Evolutionary conservation across 2,888 invertebrate species (phyloP).

Genomic region (Drosophila leonis): DNA sequence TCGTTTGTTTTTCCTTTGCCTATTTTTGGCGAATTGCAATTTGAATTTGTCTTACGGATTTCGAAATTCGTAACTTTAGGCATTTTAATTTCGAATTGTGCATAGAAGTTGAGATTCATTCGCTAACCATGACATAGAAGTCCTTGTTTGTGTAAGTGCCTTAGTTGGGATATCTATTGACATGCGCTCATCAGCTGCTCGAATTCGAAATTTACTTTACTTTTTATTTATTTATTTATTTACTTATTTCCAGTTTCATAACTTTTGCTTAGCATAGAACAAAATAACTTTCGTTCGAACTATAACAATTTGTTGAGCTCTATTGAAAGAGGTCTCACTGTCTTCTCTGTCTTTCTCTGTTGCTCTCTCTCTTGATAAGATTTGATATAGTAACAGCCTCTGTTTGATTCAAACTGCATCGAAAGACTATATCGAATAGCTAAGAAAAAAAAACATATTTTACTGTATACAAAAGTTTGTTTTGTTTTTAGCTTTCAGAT

Average conservation of each 20-base stretch:
- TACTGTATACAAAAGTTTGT: neutral
- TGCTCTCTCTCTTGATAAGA: too few relatives aligned
- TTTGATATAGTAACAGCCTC: neutral
- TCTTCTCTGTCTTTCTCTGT: neutral
- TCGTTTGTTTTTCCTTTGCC: constrained; percentile 11
- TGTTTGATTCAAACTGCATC: neutral
- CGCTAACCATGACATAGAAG: neutral
- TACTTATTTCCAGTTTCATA: neutral
- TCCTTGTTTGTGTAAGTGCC: neutral
- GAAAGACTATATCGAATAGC: neutral
- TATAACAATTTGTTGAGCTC: neutral
- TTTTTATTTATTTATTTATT: neutral
- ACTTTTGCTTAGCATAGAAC: neutral
- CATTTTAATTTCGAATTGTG: neutral
- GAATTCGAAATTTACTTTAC: neutral
- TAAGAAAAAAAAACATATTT: neutral
- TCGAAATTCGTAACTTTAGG: constrained; percentile 15
- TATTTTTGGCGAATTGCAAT: constrained; percentile 31
- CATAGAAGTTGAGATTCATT: neutral
- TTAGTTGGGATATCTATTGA: neutral
- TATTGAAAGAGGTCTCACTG: neutral
- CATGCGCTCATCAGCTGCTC: neutral
- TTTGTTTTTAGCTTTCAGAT: constrained; percentile 1
- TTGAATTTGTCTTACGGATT: constrained; percentile 30
- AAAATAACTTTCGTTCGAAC: neutral